Evolutionary conservation across 2,113 vertebrate species (phyloP).

Genomic region (Thamnophis sirtalis): DNA sequence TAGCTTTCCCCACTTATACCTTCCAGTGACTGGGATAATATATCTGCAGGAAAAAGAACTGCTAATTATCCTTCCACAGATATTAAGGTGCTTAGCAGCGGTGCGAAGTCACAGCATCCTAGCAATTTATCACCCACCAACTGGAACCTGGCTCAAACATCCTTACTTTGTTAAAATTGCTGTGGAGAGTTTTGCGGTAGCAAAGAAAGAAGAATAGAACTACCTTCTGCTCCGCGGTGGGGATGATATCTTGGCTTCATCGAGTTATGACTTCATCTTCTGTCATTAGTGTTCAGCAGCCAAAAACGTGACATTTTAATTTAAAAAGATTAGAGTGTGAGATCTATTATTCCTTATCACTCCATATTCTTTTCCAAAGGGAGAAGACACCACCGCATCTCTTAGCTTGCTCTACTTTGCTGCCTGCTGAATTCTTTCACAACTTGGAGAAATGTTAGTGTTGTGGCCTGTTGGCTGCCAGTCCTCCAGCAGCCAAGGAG

Average conservation of each 20-base stretch:
- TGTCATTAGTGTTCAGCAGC: neutral
- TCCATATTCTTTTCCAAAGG: neutral
- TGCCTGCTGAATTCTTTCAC: neutral
- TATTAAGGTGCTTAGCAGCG: conserved; percentile 17
- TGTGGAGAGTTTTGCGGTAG: neutral
- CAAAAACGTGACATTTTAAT: neutral
- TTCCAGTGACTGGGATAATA: conserved; percentile 25
- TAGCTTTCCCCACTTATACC: conserved; percentile 14
- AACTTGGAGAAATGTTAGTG: neutral
- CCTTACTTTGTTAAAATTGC: neutral
- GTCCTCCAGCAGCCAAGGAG: too few relatives aligned
- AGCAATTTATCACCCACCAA: conserved; percentile 1
- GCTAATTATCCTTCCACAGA: conserved; percentile 24
- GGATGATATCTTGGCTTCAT: neutral
- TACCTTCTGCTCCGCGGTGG: neutral
- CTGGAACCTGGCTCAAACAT: neutral
- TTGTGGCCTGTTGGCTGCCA: too few relatives aligned
- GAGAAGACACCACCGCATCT: neutral
- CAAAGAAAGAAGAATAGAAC: neutral
- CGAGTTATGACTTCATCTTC: too few relatives aligned
- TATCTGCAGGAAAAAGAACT: conserved; percentile 14
- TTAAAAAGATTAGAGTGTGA: neutral
- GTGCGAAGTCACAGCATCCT: conserved; percentile 8
- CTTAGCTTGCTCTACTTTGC: neutral
- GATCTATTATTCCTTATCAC: neutral